These are phyloP conservation scores for Benitochromis conjunctus DNA, from an alignment of 2,113 vertebrate species.

Conservation along the genomic window DNA sequence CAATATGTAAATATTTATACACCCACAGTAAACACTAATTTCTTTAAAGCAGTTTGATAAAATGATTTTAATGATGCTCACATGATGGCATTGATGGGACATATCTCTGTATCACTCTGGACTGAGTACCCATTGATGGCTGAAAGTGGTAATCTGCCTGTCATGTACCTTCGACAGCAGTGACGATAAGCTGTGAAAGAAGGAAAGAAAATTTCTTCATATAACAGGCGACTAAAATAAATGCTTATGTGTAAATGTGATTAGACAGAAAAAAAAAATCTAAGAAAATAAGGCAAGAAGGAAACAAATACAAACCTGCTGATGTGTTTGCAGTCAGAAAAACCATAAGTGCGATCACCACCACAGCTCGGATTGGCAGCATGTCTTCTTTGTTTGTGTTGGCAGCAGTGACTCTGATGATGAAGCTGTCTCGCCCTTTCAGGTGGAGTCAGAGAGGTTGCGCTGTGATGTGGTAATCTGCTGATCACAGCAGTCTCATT, in stretches of 20 bases:
- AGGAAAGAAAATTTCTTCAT: no score
- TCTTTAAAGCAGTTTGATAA: neutral
- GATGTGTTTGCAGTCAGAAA: no score
- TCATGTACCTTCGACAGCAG: constrained; percentile 56
- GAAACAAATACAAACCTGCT: no score
- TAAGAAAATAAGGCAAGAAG: no score
- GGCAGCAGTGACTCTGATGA: neutral
- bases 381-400: constrained; percentile 39
- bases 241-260: no score
- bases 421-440: neutral
- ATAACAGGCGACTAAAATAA: no score
- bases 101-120: constrained; percentile 13
- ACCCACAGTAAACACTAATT: neutral
- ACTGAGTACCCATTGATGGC: constrained; percentile 54
- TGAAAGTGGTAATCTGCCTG: accelerated
- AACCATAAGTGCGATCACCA: constrained; percentile 3
- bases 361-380: constrained; percentile 48
- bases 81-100: constrained; percentile 59
- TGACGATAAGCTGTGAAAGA: accelerated
- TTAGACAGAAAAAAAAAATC: no score
- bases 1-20: neutral
- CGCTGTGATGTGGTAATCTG: accelerated
- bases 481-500: neutral
- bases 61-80: constrained; percentile 11
- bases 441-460: neutral